Evolutionary conservation across 2,797 vertebrate species (phyloP).

Genomic region (Cygnus olor): DNA sequence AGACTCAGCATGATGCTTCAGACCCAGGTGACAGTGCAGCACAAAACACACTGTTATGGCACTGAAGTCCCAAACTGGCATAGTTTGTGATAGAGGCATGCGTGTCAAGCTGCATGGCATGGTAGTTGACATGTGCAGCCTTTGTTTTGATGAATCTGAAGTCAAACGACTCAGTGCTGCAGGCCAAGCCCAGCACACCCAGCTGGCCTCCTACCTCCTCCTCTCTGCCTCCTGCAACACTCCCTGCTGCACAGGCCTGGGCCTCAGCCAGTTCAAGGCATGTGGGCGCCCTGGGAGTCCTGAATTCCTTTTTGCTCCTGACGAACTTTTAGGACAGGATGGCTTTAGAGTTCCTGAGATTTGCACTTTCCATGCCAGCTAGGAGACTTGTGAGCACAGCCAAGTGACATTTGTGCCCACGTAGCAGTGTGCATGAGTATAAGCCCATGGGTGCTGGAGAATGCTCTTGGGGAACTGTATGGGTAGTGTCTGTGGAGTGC

Average conservation of each 20-base stretch:
- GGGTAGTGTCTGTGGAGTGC: not conserved
- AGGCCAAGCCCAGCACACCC: not conserved
- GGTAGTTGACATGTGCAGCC: not conserved
- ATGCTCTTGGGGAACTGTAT: not conserved
- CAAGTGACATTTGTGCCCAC: not conserved
- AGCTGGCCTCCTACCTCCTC: not conserved
- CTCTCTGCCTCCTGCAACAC: no score
- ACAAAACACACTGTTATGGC: fast-evolving
- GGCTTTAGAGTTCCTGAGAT: not conserved
- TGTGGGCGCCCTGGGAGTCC: not conserved
- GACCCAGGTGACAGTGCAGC: not conserved
- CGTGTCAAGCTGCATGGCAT: not conserved
- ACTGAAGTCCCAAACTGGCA: not conserved
- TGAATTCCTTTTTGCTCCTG: not conserved
- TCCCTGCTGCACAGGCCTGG: not conserved
- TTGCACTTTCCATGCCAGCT: not conserved
- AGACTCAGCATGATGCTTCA: not conserved
- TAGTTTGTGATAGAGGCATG: fast-evolving
- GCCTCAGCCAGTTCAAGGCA: not conserved
- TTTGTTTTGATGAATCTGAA: not conserved
- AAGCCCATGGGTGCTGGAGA: not conserved
- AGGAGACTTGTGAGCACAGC: not conserved
- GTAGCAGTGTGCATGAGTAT: not conserved
- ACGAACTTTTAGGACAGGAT: not conserved
- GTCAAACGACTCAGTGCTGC: not conserved